phyloP scores from a whole-genome alignment of 2,888 invertebrate genomes.

The Drosophila nigricruria region DNA sequence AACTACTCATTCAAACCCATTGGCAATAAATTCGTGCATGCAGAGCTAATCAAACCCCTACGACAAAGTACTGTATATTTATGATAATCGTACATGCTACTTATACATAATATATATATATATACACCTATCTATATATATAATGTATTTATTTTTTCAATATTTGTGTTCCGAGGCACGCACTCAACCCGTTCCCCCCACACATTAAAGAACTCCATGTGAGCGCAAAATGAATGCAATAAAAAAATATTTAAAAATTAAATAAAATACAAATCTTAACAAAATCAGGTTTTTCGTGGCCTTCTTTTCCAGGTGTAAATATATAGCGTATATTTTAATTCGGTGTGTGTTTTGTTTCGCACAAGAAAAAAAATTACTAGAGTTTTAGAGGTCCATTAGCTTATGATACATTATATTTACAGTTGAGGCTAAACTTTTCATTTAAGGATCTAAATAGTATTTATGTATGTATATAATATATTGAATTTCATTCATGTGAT shows the following conservation, averaged over 20 bases:
- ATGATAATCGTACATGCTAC: conserved; percentile 36
- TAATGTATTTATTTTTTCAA: conserved; percentile 69
- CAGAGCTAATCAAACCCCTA: conserved; percentile 36
- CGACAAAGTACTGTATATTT: conserved; percentile 50
- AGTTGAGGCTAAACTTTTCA: conserved; percentile 22
- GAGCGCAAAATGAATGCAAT: conserved; percentile 9
- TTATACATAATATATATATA: conserved; percentile 46
- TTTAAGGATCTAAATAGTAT: conserved; percentile 1
- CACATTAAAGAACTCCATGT: conserved; percentile 1
- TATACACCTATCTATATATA: conserved; percentile 49
- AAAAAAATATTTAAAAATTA: background rate
- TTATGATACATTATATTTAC: conserved; percentile 57
- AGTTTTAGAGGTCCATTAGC: conserved; percentile 47
- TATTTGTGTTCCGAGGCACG: conserved; percentile 43
- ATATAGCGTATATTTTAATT: conserved; percentile 35
- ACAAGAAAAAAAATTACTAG: conserved; percentile 64
- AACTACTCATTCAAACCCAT: conserved; percentile 41
- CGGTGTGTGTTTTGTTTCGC: conserved; percentile 48
- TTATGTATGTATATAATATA: conserved; percentile 8
- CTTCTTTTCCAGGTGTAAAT: conserved; percentile 29
- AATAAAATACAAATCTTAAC: conserved; percentile 31
- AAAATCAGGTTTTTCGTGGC: conserved; percentile 15
- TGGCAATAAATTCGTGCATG: conserved; percentile 62
- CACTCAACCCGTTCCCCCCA: conserved; percentile 18
- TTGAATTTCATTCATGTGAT: conserved; percentile 59